Evolutionary conservation across 2,888 invertebrate species (phyloP).

Genomic region (Andrena camellia): DNA sequence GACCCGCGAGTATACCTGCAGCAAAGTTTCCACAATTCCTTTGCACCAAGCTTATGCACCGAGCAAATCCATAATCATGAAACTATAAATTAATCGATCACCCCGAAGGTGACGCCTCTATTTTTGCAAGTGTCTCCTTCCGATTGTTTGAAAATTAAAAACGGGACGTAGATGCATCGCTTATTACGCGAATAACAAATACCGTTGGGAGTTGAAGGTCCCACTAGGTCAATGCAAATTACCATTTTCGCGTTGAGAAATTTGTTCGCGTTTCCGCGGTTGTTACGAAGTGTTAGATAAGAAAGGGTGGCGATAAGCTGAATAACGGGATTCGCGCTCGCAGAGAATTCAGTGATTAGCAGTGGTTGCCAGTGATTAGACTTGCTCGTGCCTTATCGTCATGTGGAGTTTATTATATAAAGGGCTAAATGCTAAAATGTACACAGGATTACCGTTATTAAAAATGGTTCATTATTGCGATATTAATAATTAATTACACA

Average conservation of each 20-base stretch:
- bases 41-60: not conserved
- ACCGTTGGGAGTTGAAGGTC: not conserved
- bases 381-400: slow-evolving; percentile 72
- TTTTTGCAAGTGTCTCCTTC: not conserved
- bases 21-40: slow-evolving; percentile 6
- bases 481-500: slow-evolving; percentile 82
- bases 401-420: slow-evolving; percentile 84
- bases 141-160: not conserved
- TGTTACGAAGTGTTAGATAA: not conserved
- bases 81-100: slow-evolving; percentile 9
- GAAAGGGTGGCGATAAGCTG: not conserved
- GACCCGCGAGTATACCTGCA: not conserved
- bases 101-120: not conserved
- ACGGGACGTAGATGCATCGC: not conserved
- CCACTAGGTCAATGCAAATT: not conserved
- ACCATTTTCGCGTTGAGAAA: not conserved
- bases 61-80: not conserved
- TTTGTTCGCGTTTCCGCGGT: not conserved
- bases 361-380: slow-evolving; percentile 43
- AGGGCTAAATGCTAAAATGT: slow-evolving; percentile 83
- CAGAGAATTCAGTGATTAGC: slow-evolving; percentile 4
- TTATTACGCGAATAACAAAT: not conserved
- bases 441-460: slow-evolving; percentile 83
- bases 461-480: slow-evolving; percentile 83
- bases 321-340: not conserved